phyloP scores from a whole-genome alignment of 1,140 invertebrate species.

The Tetraneura akinire region DNA sequence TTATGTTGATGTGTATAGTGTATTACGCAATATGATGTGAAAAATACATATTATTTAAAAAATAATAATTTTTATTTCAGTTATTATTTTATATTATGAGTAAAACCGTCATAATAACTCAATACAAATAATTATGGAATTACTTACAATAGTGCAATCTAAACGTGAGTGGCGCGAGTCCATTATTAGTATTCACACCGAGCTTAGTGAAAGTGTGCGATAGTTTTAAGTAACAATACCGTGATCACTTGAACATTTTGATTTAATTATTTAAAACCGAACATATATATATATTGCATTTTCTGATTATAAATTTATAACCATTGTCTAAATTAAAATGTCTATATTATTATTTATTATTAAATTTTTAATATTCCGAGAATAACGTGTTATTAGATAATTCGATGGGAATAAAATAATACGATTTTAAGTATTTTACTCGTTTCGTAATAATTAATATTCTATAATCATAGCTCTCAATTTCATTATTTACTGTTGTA shows the following conservation, averaged over 20 bases:
- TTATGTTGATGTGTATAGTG: background rate
- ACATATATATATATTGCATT: background rate
- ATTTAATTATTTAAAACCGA: background rate
- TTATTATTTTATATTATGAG: constrained; percentile 29
- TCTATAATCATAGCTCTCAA: too few relatives aligned
- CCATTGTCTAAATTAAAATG: background rate
- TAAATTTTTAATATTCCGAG: background rate
- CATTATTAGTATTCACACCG: background rate
- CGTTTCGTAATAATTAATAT: too few relatives aligned
- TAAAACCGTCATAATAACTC: background rate
- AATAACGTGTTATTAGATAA: background rate
- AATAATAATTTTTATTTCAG: constrained; percentile 1
- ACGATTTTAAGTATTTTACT: too few relatives aligned
- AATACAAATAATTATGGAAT: background rate
- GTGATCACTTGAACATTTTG: background rate
- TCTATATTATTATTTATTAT: background rate
- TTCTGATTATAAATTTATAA: background rate
- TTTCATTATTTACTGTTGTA: too few relatives aligned
- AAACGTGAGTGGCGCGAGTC: background rate
- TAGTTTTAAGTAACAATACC: constrained; percentile 9
- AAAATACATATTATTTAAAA: constrained; percentile 3
- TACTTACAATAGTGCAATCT: background rate
- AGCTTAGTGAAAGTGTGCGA: constrained; percentile 24
- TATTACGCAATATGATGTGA: constrained; percentile 4
- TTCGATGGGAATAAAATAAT: background rate